A percentile compares a stretch with the other conserved stretches of the same genome.
These are phyloP conservation scores for Zonotrichia albicollis DNA, from an alignment of 2,797 vertebrate species.

Conservation along the genomic window DNA sequence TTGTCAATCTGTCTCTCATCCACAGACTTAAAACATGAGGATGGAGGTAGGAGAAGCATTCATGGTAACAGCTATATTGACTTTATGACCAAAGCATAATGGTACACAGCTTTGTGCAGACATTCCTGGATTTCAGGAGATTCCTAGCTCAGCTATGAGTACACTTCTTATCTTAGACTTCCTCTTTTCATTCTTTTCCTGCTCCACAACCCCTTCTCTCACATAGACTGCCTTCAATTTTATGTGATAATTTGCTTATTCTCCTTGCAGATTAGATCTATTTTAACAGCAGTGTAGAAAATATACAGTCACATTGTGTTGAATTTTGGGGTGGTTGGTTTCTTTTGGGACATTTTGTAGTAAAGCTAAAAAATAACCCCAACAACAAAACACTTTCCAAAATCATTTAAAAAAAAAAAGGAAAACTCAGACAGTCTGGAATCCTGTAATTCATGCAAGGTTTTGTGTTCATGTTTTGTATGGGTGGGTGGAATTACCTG, in stretches of 20 bases:
- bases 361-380: neutral
- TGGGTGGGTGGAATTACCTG: neutral
- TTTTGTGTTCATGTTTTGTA: neutral
- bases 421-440: neutral
- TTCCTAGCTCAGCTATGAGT: neutral
- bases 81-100: neutral
- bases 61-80: neutral
- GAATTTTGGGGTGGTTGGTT: neutral
- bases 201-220: neutral
- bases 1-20: neutral
- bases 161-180: neutral
- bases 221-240: neutral
- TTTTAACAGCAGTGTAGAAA: neutral
- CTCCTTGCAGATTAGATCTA: neutral
- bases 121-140: neutral
- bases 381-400: neutral
- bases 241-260: neutral
- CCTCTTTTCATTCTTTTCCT: neutral
- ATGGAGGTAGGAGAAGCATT: neutral
- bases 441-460: neutral
- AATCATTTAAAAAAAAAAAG: accelerated
- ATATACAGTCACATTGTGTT: neutral
- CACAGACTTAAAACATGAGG: neutral
- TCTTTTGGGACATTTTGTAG: neutral
- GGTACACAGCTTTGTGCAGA: neutral